These are phyloP conservation scores for Metaphire vulgaris DNA, from an alignment of 1,140 invertebrate species.

Conservation along the genomic window DNA sequence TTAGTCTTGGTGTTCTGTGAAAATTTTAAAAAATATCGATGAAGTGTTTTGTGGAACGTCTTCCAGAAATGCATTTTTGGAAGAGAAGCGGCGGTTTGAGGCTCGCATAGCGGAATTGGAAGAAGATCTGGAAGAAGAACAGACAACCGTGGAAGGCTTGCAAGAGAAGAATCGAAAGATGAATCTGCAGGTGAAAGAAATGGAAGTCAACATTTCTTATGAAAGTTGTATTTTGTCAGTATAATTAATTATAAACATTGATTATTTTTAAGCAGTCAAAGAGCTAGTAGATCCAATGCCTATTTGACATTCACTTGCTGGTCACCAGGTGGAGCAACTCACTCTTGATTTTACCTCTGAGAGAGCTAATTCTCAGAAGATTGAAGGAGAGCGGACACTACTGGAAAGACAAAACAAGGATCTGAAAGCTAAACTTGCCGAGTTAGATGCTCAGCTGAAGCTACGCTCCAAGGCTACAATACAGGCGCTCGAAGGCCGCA, in stretches of 20 bases:
- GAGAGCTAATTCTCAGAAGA: constrained; percentile 77
- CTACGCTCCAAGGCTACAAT: constrained; percentile 91
- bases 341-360: constrained; percentile 75
- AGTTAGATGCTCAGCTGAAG: constrained; percentile 83
- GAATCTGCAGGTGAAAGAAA: constrained; percentile 51
- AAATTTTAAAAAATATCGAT: no score
- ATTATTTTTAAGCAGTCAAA: no score
- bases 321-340: constrained; percentile 73
- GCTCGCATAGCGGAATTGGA: constrained; percentile 84
- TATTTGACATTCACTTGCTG: no score
- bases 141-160: constrained; percentile 78
- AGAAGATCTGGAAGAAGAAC: constrained; percentile 95
- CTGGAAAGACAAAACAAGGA: constrained; percentile 88
- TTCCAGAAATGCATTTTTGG: constrained; percentile 66
- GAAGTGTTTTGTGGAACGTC: no score
- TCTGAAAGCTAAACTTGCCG: constrained; percentile 68
- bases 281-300: no score
- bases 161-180: constrained; percentile 82
- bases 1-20: no score
- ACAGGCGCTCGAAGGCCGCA: constrained; percentile 84
- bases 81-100: constrained; percentile 92
- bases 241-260: no score
- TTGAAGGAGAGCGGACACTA: constrained; percentile 68
- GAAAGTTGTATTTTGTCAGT: no score
- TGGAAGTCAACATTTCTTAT: background rate